Percentiles rank a stretch among this genome's conserved stretches.
These are phyloP conservation scores for Toxotes chatareus DNA, from an alignment of 2,113 vertebrate species.

Conservation along the genomic window DNA sequence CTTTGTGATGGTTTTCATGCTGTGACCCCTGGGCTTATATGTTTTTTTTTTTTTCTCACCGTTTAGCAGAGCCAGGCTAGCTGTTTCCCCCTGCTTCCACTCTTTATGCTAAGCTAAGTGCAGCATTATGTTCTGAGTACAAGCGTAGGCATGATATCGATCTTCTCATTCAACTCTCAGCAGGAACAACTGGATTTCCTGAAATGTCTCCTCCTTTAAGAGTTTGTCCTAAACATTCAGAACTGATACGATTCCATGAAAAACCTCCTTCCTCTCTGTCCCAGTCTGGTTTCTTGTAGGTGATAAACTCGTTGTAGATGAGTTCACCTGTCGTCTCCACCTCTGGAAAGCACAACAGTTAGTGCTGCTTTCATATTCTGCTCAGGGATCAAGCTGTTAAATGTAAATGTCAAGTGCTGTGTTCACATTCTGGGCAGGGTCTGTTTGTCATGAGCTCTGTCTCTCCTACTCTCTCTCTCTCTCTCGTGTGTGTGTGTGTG, in stretches of 20 bases:
- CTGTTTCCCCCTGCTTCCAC: no score
- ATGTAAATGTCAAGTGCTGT: constrained; percentile 45
- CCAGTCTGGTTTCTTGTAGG: neutral
- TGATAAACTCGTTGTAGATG: neutral
- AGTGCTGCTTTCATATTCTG: constrained; percentile 9
- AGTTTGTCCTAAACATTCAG: neutral
- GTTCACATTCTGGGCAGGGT: constrained; percentile 28
- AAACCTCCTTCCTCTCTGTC: neutral
- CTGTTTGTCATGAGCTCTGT: neutral
- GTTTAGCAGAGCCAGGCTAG: no score
- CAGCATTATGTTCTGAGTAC: neutral
- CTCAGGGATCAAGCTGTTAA: constrained; percentile 16
- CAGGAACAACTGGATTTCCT: neutral
- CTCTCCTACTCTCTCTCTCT: neutral
- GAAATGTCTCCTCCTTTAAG: neutral
- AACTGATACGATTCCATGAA: neutral
- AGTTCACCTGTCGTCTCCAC: neutral
- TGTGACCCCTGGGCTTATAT: neutral
- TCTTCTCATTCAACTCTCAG: no score
- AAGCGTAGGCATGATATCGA: no score
- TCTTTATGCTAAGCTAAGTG: neutral
- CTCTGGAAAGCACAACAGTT: neutral
- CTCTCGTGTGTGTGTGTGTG: constrained; percentile 14
- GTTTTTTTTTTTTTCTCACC: no score
- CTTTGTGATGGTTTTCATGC: neutral